Conservation (phyloP, 2,113 vertebrate genomes). For the Peromyscus maniculatus region DNA sequence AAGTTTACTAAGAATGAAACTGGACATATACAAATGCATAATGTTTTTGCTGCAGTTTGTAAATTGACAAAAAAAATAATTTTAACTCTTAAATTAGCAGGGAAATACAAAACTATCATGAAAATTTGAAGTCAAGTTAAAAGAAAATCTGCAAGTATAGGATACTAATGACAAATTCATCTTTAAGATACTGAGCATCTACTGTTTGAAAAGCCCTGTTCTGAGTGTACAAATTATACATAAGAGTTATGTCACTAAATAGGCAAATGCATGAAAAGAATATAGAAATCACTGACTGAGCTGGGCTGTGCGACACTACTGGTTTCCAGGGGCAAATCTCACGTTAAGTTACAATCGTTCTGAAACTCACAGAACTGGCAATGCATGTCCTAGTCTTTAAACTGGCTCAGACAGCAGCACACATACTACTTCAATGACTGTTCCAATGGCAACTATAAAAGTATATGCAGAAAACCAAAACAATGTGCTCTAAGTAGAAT, state of each 20-base stretch:
- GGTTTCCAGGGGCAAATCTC: slow-evolving; percentile 78
- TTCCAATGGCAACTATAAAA: slow-evolving; percentile 85
- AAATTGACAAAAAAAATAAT: slow-evolving; percentile 9
- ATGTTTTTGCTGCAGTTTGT: not conserved
- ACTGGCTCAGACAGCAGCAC: slow-evolving; percentile 86
- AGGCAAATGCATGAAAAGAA: slow-evolving; percentile 73
- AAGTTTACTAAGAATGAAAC: slow-evolving; percentile 84
- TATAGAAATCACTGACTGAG: slow-evolving; percentile 73
- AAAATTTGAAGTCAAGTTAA: slow-evolving; percentile 64
- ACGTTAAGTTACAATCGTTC: slow-evolving; percentile 84
- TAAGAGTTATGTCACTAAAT: slow-evolving; percentile 81
- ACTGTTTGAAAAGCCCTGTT: slow-evolving; percentile 51
- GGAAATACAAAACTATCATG: not conserved
- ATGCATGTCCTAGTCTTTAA: slow-evolving; percentile 85
- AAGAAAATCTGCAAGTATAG: slow-evolving; percentile 1
- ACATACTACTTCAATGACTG: slow-evolving; percentile 87
- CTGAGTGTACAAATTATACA: slow-evolving; percentile 67
- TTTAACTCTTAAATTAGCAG: slow-evolving; percentile 60
- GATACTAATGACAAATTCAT: slow-evolving; percentile 12
- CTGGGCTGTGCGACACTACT: slow-evolving; percentile 76
- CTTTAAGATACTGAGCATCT: slow-evolving; percentile 37
- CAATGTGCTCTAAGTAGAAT: slow-evolving; percentile 78
- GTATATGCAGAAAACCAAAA: slow-evolving; percentile 84
- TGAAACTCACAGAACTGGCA: slow-evolving; percentile 87
- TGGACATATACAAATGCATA: slow-evolving; percentile 60